Conservation (phyloP, 2,797 vertebrate species). For the Chiroxiphia lanceolata region DNA sequence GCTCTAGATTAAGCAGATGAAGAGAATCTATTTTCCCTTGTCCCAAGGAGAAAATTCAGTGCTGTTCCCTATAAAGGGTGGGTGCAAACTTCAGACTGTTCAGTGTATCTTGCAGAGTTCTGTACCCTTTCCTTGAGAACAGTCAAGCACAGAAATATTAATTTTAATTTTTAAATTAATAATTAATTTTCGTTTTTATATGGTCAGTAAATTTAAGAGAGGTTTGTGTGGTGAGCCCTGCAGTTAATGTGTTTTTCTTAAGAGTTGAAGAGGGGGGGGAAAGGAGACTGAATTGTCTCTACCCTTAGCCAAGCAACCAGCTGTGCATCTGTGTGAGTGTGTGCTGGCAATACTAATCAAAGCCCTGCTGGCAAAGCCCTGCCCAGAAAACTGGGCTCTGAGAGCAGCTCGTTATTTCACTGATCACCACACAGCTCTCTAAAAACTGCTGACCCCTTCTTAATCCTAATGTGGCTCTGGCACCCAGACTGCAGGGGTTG, state of each 20-base stretch:
- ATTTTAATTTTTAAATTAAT: background rate
- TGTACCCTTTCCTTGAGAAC: background rate
- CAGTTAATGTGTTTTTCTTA: background rate
- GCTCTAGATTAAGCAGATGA: background rate
- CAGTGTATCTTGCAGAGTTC: background rate
- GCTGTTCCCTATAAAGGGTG: background rate
- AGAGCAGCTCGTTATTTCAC: background rate
- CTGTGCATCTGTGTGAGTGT: background rate
- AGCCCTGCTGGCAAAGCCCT: background rate
- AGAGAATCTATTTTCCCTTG: background rate
- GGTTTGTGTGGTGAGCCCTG: background rate
- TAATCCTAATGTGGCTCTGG: background rate
- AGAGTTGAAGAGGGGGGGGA: background rate
- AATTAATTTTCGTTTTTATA: background rate
- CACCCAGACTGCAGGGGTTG: background rate
- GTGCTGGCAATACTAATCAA: constrained; percentile 18
- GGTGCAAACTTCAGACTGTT: background rate
- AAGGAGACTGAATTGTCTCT: background rate
- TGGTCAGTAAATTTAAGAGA: background rate
- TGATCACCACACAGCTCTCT: background rate
- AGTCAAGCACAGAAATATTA: background rate
- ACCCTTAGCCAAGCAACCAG: background rate
- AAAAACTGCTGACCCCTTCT: background rate
- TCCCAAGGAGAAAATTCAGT: background rate
- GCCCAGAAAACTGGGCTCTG: background rate